phyloP scores from a whole-genome alignment of 2,888 invertebrate species.

The Chaetogeoica ovagalla region DNA sequence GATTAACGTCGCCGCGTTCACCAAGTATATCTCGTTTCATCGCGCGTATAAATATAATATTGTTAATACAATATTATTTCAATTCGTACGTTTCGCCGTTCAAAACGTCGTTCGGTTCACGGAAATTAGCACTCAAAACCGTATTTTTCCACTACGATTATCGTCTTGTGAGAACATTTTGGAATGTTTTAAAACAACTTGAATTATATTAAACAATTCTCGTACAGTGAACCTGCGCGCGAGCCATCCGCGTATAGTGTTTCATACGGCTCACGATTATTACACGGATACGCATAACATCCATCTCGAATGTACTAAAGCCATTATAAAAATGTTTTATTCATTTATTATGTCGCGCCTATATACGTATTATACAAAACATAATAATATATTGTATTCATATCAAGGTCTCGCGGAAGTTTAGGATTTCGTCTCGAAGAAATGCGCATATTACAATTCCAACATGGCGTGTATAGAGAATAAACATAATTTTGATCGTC shows the following conservation, averaged over 20 bases:
- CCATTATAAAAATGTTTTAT: background rate
- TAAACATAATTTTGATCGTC: no score
- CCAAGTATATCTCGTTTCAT: no score
- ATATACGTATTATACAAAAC: background rate
- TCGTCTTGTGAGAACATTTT: background rate
- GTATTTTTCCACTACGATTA: background rate
- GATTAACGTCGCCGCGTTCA: no score
- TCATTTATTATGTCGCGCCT: background rate
- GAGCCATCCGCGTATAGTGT: background rate
- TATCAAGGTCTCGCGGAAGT: no score
- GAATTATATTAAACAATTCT: background rate
- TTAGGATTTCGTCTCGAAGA: no score
- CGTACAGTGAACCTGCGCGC: background rate
- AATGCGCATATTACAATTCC: no score
- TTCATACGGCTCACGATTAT: background rate
- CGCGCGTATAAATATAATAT: no score
- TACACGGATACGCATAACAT: background rate
- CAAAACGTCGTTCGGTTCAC: no score
- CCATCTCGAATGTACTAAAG: no score
- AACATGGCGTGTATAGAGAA: no score
- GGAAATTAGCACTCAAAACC: background rate
- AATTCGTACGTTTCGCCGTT: no score
- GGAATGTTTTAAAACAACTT: background rate
- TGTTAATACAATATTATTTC: no score
- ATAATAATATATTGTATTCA: background rate